Percentiles rank a stretch among this genome's conserved stretches.
These are phyloP conservation scores for Ptiloglossa arizonensis DNA, from an alignment of 1,140 invertebrate species.

Conservation along the genomic window DNA sequence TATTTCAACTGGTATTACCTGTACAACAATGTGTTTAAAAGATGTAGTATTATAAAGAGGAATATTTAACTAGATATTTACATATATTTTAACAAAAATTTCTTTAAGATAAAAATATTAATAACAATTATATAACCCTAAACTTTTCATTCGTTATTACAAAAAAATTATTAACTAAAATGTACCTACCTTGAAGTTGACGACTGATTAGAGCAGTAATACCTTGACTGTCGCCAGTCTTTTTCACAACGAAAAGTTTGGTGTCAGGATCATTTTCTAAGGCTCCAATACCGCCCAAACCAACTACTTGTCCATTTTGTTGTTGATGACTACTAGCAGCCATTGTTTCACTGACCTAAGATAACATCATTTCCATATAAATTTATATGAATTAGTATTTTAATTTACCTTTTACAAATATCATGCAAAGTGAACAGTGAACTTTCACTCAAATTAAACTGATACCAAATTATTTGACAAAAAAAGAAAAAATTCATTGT, in stretches of 20 bases:
- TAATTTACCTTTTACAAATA: background rate
- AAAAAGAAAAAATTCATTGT: too few species aligned
- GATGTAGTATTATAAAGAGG: background rate
- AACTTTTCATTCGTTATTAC: background rate
- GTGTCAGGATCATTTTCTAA: slow-evolving; percentile 86
- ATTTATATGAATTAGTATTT: background rate
- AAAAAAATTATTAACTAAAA: background rate
- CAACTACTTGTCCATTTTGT: slow-evolving; percentile 84
- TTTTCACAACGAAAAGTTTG: slow-evolving; percentile 89
- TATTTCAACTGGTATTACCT: too few species aligned
- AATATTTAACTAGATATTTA: background rate
- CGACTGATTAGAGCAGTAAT: slow-evolving; percentile 89
- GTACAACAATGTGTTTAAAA: background rate
- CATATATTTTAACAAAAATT: too few species aligned
- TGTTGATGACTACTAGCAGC: slow-evolving; percentile 87
- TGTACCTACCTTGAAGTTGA: slow-evolving; percentile 87
- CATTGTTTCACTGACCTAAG: slow-evolving; percentile 91
- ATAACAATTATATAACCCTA: background rate
- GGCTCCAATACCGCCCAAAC: slow-evolving; percentile 71
- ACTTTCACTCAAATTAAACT: background rate
- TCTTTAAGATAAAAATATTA: slow-evolving; percentile 1
- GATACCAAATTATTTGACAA: too few species aligned
- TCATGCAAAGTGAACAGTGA: too few species aligned
- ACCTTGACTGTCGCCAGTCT: slow-evolving; percentile 87
- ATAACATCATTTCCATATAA: slow-evolving; percentile 2